Percentiles rank a stretch among this genome's conserved stretches.
phyloP scores from a whole-genome alignment of 2,888 invertebrate genomes.

The Aspidiotus destructor region DNA sequence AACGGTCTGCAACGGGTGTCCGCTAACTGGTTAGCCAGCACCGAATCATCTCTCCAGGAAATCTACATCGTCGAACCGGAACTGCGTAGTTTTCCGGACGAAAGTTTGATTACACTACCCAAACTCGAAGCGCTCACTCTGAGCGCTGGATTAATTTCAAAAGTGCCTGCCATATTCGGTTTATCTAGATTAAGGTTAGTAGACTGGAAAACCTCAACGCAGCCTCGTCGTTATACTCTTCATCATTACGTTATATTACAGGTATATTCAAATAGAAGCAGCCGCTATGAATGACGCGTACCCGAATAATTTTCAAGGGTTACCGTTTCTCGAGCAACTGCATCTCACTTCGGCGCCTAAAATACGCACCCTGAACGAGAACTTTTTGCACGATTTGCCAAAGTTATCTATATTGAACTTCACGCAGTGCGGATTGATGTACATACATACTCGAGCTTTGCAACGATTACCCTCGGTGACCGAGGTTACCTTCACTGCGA shows the following conservation, averaged over 20 bases:
- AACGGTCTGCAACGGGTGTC: slow-evolving; percentile 73
- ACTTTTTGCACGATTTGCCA: slow-evolving; percentile 58
- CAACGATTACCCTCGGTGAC: slow-evolving; percentile 59
- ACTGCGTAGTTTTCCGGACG: slow-evolving; percentile 64
- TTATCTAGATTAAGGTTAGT: slow-evolving; percentile 54
- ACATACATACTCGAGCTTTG: slow-evolving; percentile 67
- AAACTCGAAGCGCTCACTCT: slow-evolving; percentile 74
- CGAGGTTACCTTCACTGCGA: slow-evolving; percentile 60
- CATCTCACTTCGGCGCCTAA: slow-evolving; percentile 57
- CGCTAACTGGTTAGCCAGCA: slow-evolving; percentile 67
- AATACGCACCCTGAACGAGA: slow-evolving; percentile 60
- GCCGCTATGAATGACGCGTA: slow-evolving; percentile 55
- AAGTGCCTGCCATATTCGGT: slow-evolving; percentile 62
- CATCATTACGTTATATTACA: not conserved
- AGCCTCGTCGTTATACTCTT: too few species aligned
- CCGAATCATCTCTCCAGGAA: slow-evolving; percentile 68
- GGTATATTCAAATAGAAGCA: slow-evolving; percentile 58
- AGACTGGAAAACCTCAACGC: not conserved
- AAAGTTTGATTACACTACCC: slow-evolving; percentile 62
- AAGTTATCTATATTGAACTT: slow-evolving; percentile 63
- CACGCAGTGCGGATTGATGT: slow-evolving; percentile 62
- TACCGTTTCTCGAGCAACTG: slow-evolving; percentile 63
- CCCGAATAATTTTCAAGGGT: slow-evolving; percentile 52
- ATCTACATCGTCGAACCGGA: slow-evolving; percentile 77
- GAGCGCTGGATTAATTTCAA: slow-evolving; percentile 63